Evolutionary conservation across 2,797 vertebrate genomes (phyloP), one percentile per base, ranked within the genome.

Genomic region (Gymnoscopelus braueri): DNA sequence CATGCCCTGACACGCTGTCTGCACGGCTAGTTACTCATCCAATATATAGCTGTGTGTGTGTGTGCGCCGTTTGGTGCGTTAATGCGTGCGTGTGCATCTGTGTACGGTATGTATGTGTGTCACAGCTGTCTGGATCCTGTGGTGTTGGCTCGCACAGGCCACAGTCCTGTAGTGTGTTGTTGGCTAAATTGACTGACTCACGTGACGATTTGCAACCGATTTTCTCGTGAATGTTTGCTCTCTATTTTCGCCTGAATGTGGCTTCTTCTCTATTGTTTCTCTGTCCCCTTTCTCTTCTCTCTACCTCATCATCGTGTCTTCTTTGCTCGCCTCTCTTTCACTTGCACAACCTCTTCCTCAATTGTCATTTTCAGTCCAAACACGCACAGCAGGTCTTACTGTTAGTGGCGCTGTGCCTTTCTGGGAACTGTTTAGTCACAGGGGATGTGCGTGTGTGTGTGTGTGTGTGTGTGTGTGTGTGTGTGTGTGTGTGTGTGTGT

Each of bases 1-100:
- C 87, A 60, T 74, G 89, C 71, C 67, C 53, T 81, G 79, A 88
- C 87, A 78, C 58, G 89, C 64, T 66, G 82, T 83, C 81, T 79
- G 24, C 66, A 67, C 67, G 67, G 80, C 35, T 2, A 74, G 78
- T 85, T 48, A 68, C 60, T 62, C 67, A 44, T 72, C 78, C 74
- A 58, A 5, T 77, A 52, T 69, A 14, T n/a, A n/a, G n/a, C n/a
- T n/a, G 35, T 44, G 60, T 71, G 77, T 62, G 62, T 68, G 9
- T 65, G 7, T 63, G 26, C 2, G 26, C 2, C 3, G 26, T 29
- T 29, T 29, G 26, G 26, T 29, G 26, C 26, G 26, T 29, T 29
- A 29, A 29, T n/a, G 61, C 82, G 80, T 76, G 44, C 66, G 58
- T 54, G 64, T 63, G 44, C 49, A 13, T 63, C 50, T 55, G 63